Evolutionary conservation across 1,140 invertebrate species (phyloP), one percentile per base, ranked within the genome.

Genomic region (Drosophila fuyamai): DNA sequence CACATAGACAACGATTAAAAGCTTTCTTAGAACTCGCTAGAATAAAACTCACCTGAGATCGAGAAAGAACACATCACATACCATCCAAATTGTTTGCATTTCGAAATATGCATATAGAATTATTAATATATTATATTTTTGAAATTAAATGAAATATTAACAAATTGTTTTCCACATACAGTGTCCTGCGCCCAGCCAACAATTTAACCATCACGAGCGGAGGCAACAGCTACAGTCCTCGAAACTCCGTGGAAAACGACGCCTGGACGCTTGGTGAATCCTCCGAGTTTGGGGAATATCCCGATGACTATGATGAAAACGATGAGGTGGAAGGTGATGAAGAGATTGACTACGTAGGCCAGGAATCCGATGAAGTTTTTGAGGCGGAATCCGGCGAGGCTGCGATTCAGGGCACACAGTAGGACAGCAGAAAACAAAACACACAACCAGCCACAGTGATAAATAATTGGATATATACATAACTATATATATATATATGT

Each of bases 171-270:
- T 36, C 66, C 14, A 50, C 10, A 23, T 7, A 50, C 58, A 89
- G 85, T 79, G 77, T 73, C 44, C 84, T 60, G 51, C 62, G 85
- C 2, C 84, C 84, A 48, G 70, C 70, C 44, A 89, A 89, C 84
- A 89, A 89, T 78, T 56, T 89, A 44, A 89, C 84, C 29, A 80
- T 89, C 41, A 89, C 84, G 29, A 81, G 83, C 79, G 76, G 65
- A 48, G 81, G 67, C 72, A 56, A 63, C 36, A 61, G 77, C 47
- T 89, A 89, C 84, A 89, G 84, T 54, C 80, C 84, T 48, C 63
- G 85, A 89, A 89, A 89, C 63, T 89, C 84, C 56, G 55, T 89
- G 84, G 84, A 89, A 81, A 79, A 89, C 80, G 85, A 84, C 85
- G 85, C 81, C 32, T 89, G 84, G 84, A 89, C 66, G 84, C 84